Evolutionary conservation across 1,140 invertebrate genomes (phyloP), one percentile per base, ranked within the genome.

Genomic region (Procambarus virginalis): DNA sequence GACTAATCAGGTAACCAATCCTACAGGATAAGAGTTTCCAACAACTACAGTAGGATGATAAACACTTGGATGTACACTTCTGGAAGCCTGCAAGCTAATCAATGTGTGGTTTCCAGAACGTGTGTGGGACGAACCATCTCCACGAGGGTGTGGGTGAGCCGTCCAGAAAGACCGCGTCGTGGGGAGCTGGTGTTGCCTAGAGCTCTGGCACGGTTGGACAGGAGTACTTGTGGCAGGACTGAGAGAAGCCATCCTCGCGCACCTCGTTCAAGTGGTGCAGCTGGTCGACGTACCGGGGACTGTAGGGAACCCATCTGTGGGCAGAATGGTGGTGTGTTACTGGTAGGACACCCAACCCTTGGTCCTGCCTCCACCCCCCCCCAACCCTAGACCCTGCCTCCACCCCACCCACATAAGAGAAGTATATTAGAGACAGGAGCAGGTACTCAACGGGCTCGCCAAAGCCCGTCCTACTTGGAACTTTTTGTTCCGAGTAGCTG

Each of bases 141-240:
- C 20, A 12, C 1, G 60, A 64, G 20, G 12, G 60, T 64, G 2
- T 12, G 17, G 12, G 20, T 17, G 12, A 20, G 60, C 17, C 2
- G 20, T 79, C 20, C 77, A 14, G n/a, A 3, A 48, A 34, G 34
- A 34, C 34, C 34, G 51, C 12, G 51, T 55, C 8, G 77, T 22
- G 46, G 10, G 14, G 12, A 55, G 77, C 20, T 6, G 46, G 9
- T n/a, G 34, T 73, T n/a, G 14, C 12, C 51, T 85, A 85, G 46
- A 85, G 49, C 45, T 85, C 70, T 8, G 84, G 84, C 14, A 85
- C 46, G 10, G 75, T 76, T 4, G 84, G 84, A 46, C 84, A 85
- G 45, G 10, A 76, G 51, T 85, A 85, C 20, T 75, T 75, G 3
- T 85, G 34, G 84, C 84, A 85, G 22, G 70, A 22, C 9, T 85